Base-by-base conservation (phyloP, 2,113 vertebrate genomes). In the Engraulis encrasicolus region DNA sequence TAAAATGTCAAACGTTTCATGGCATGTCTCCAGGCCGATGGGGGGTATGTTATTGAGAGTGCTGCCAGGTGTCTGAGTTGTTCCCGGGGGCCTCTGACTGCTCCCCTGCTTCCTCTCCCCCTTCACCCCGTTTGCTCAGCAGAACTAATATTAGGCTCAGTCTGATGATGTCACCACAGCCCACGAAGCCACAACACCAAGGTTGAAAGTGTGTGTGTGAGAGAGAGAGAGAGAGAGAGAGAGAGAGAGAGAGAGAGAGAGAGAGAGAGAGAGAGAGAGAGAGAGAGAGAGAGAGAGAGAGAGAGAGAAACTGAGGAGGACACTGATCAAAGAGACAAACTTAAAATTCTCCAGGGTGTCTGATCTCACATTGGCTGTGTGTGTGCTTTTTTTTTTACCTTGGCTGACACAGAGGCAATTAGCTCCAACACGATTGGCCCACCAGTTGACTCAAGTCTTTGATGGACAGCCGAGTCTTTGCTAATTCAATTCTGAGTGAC, bases 401-500 rank as follows among this genome's bases (percentile, higher is more conserved):
- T 66, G 58, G 58, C 58, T 27, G n/a, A 27, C 58, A 66, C 7
- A 6, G 11, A 31, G 58, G 31, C 58, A 66, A 66, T 66, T 66
- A 66, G n/a, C 58, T 66, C 58, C 58, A 66, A 66, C n/a, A 6
- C 31, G 58, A 66, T 66, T 66, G 58, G 58, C 15, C 58, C 58
- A 31, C 23, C 31, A 27, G 58, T 27, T 66, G 58, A 31, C 58
- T 66, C 31, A 27, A 31, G 58, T 2, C 23, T 66, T 66, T 66
- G 58, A 66, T 31, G 23, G 58, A 66, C 58, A 66, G 58, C 9
- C 58, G 7, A 27, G 58, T 31, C 58, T 66, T 66, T 66, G n/a
- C 58, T 66, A 66, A 66, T 66, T 66, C 58, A 66, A 66, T 66
- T 66, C 54, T 66, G 58, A 66, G 15, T 66, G 58, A 66, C 58